These are phyloP conservation scores for Acleris emargana DNA, from an alignment of 2,888 invertebrate species.

Conservation along the genomic window DNA sequence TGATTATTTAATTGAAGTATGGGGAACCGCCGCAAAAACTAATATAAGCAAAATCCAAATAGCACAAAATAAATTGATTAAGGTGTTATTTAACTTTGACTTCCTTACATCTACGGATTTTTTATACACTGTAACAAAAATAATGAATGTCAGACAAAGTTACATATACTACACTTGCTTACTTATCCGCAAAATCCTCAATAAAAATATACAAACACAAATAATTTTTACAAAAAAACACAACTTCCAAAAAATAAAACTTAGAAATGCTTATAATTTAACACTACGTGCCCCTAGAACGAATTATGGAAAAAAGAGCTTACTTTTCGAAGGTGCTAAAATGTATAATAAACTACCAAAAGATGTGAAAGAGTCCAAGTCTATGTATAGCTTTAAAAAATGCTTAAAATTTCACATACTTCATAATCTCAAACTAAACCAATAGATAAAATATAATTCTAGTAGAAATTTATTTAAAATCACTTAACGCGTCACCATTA, in stretches of 20 bases:
- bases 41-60: too few relatives aligned
- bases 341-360: neutral
- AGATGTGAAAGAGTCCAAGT: neutral
- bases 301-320: neutral
- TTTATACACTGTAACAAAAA: neutral
- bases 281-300: neutral
- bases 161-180: slow-evolving; percentile 17
- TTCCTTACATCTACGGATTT: neutral
- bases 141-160: neutral
- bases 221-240: slow-evolving; percentile 10
- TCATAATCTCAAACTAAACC: neutral
- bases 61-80: too few relatives aligned
- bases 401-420: neutral
- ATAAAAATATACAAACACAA: slow-evolving; percentile 6
- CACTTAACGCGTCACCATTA: too few relatives aligned
- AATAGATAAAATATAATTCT: neutral
- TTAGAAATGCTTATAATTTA: slow-evolving; percentile 20
- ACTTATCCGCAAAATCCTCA: slow-evolving; percentile 30
- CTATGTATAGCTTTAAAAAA: neutral
- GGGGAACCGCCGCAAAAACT: too few relatives aligned
- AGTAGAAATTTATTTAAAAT: too few relatives aligned
- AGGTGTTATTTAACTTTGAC: slow-evolving; percentile 4
- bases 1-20: too few relatives aligned
- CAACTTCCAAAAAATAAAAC: slow-evolving; percentile 10
- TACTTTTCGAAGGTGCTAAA: neutral